Base-by-base conservation (phyloP, 2,797 vertebrate genomes). In the Pantherophis alleghaniensis region DNA sequence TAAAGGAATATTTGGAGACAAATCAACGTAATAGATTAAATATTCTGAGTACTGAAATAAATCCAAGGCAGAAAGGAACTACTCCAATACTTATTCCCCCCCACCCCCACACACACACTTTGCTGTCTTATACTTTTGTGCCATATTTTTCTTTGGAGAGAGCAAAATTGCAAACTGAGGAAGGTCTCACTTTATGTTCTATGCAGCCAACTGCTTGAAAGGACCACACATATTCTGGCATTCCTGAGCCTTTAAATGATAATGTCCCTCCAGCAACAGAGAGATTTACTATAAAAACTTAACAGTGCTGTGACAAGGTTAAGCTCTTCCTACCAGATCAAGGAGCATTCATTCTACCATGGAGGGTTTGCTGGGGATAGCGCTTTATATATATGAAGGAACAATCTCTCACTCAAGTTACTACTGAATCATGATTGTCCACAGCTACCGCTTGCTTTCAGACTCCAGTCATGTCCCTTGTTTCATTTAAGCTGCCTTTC, bases 371-470 rank as follows among this genome's bases (percentile, higher is more conserved):
- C 42, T 0, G n/a, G 56, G 26, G 26, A 14, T 51, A 61, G 0
- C 0, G 63, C 57, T 6, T 51, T 16, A 0, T 56, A 87, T 32
- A 93, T 94, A 89, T 42, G 91, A 63, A 90, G 74, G 26, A 96
- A 95, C 56, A 92, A 94, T 79, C 91, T 94, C 63, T 88, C 93
- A 69, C 90, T 94, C 94, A 95, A 7, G 1, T 1, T 89, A 37
- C 32, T 79, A 79, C 53, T 92, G 92, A 95, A 94, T 92, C 93
- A 95, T 61, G 94, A 90, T 83, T 94, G 79, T 92, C 93, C 55
- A 60, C 86, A 32, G 74, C 24, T 5, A 5, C 0, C 0, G 74
- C 79, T 90, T 93, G 87, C 56, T 56, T 95, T 92, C 0, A 1
- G 11, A 47, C 12, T 92, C 90, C 90, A 92, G 94, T 83, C 59